Evolutionary conservation across 2,113 vertebrate species (phyloP).

Genomic region (Struthidea cinerea): DNA sequence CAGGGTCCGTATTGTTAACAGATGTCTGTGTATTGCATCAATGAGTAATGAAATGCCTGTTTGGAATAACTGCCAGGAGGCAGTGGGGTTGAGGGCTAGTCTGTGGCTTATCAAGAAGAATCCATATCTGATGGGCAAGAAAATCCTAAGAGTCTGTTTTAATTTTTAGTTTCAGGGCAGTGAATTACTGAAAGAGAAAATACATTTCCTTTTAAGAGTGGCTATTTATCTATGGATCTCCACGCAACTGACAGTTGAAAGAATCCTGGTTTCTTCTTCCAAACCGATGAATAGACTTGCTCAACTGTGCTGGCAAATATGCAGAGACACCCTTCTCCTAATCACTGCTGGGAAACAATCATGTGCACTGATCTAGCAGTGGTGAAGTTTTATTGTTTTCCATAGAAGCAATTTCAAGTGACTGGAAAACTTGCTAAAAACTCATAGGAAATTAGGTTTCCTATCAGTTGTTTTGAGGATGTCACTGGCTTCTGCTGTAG

Average conservation of each 20-base stretch:
- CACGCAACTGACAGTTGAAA: neutral
- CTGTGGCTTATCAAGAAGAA: neutral
- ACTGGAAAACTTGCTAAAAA: neutral
- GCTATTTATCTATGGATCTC: neutral
- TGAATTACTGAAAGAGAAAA: neutral
- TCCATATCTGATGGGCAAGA: neutral
- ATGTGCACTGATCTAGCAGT: neutral
- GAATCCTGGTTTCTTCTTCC: neutral
- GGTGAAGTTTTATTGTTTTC: neutral
- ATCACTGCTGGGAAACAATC: neutral
- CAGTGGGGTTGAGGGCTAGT: neutral
- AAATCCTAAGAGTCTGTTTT: neutral
- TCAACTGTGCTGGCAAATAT: neutral
- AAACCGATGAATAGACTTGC: neutral
- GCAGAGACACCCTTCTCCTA: neutral
- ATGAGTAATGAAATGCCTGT: conserved; percentile 12
- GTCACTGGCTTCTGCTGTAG: neutral
- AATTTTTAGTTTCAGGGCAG: neutral
- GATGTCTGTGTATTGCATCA: conserved; percentile 3
- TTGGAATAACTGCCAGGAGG: neutral
- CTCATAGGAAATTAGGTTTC: neutral
- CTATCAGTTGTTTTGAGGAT: neutral
- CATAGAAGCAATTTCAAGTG: neutral
- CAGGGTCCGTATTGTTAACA: neutral
- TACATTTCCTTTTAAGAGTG: neutral